Base-by-base conservation (phyloP, 2,113 vertebrate genomes). In the Colaptes auratus region DNA sequence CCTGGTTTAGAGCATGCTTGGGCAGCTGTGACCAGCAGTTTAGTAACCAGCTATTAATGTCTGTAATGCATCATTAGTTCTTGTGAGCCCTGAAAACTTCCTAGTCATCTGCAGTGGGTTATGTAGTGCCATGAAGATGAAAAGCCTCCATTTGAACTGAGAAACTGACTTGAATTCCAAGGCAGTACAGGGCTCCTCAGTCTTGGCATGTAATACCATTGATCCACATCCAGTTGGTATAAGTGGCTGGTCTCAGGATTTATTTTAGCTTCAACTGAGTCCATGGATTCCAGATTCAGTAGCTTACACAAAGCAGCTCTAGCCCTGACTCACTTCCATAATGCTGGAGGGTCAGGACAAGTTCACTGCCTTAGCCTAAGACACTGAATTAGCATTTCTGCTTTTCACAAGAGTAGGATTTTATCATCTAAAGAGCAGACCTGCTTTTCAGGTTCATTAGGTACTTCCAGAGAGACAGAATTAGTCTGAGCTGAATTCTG, bases 251-350 rank as follows among this genome's bases (percentile, higher is more conserved):
- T 94, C 80, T 92, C 61, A 83, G 80, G 69, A 90, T 96, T 97
- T 95, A 86, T 88, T 95, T 97, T 95, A 97, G 90, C 88, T 91
- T 92, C 82, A 88, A 65, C 48, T 94, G 94, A 96, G 82, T 91
- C 89, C 1, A 0, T 91, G 76, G 93, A 94, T 94, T 94, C 94
- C 93, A 95, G 94, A 86, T 94, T 94, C 94, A 94, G 92, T 95
- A 88, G 94, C 91, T 97, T 97, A 97, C 65, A 92, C 93, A 96
- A 95, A 97, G 96, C 88, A 96, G 96, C 94, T 97, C 94, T 95
- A 83, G 72, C 65, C 85, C 88, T 95, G 93, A 97, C 69, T 96
- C 89, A 81, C 85, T 95, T 91, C 94, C 73, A 90, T 95, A 92
- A 92, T 92, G 44, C 88, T 95, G 61, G 82, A 86, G 82, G 94